Evolutionary conservation across 1,140 invertebrate genomes (phyloP), one percentile per base, ranked within the genome.

Genomic region (Drosophila funebris): DNA sequence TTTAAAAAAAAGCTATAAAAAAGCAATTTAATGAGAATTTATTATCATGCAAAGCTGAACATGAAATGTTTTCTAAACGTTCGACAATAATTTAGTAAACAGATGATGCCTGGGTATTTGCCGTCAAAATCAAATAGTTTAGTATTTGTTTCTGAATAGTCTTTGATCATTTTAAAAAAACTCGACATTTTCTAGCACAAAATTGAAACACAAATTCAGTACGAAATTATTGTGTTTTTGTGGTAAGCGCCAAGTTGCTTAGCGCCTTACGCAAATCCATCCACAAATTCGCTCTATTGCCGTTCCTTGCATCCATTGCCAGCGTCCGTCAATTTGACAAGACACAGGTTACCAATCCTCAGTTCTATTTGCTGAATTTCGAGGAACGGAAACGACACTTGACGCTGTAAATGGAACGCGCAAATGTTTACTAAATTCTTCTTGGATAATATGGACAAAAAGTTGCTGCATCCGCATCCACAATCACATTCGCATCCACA

Each of bases 151-250:
- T 77, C 70, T 37, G 29, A 58, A 56, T 54, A 22, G 13, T 66
- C 62, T 68, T 75, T 54, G 31, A 33, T 62, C 4, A 46, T 68
- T 77, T 85, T 64, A 70, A 77, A 71, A 70, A 81, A 70, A 50
- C 53, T 75, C 54, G 50, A 71, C 50, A 87, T 74, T 81, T 82
- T 82, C 60, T 77, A 81, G 63, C 71, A 85, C 83, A 75, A 85
- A 87, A 85, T 85, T 85, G 50, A 33, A 72, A 82, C 74, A 78
- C 66, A 72, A 68, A 85, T 67, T 56, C 46, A 48, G 58, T 64
- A 69, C 83, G 83, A 87, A 87, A 87, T 87, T 87, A 89, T 79
- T 88, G 72, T 78, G 69, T 83, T 73, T 73, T 62, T 50, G 76
- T 66, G 69, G 78, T 75, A 70, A 75, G 72, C 72, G 73, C 37